phyloP scores from a whole-genome alignment of 2,797 vertebrate genomes.

The Miichthys miiuy region DNA sequence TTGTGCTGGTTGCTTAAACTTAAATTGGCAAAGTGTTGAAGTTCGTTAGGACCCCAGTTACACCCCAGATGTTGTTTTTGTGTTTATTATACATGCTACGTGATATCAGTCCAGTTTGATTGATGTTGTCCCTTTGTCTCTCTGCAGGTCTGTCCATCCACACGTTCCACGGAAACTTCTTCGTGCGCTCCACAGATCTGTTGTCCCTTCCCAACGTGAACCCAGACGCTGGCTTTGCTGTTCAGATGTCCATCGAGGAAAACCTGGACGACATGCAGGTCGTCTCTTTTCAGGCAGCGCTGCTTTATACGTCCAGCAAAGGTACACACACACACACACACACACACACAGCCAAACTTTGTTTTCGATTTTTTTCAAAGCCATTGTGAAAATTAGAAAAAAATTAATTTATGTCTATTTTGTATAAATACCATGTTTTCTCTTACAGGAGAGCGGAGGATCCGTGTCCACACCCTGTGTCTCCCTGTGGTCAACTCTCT shows the following conservation, averaged over 20 bases:
- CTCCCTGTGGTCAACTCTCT: slow-evolving; percentile 94
- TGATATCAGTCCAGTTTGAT: not conserved
- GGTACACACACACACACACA: slow-evolving; percentile 77
- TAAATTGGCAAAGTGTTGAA: not conserved
- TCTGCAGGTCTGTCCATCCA: slow-evolving; percentile 95
- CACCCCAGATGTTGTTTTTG: not conserved
- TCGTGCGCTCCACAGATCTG: slow-evolving; percentile 96
- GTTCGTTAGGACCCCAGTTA: too few relatives aligned
- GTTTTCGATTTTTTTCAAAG: not conserved
- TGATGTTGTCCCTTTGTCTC: not conserved
- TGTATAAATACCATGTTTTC: not conserved
- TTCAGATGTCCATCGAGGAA: slow-evolving; percentile 98
- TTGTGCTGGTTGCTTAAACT: not conserved
- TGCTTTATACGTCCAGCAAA: slow-evolving; percentile 98
- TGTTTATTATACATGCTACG: not conserved
- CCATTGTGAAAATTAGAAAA: not conserved
- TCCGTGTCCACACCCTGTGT: slow-evolving; percentile 97
- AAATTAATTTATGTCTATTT: not conserved
- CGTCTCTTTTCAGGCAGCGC: slow-evolving; percentile 97
- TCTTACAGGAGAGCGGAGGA: slow-evolving; percentile 92
- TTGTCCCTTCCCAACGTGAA: slow-evolving; percentile 96
- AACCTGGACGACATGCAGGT: slow-evolving; percentile 93
- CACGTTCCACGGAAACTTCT: slow-evolving; percentile 99
- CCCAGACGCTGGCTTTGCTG: slow-evolving; percentile 95
- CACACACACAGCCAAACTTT: not conserved